Evolutionary conservation across 1,140 invertebrate genomes (phyloP).

Genomic region (Bombus pascuorum): DNA sequence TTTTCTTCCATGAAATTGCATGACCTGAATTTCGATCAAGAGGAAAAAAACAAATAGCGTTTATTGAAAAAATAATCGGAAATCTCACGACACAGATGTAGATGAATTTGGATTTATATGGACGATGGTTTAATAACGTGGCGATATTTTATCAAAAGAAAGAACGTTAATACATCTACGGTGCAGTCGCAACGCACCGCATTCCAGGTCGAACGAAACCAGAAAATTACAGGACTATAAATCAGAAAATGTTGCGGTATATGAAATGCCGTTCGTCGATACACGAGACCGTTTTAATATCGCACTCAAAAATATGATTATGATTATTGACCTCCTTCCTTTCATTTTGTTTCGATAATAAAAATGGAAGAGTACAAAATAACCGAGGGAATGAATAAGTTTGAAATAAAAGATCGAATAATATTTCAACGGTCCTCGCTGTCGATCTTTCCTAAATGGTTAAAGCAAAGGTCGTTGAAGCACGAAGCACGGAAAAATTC

Average conservation of each 20-base stretch:
- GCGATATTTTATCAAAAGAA: conserved; percentile 1
- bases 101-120: background rate
- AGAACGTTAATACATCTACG: conserved; percentile 1
- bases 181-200: background rate
- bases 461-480: background rate
- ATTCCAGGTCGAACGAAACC: background rate
- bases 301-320: background rate
- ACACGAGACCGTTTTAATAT: conserved; percentile 22
- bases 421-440: background rate
- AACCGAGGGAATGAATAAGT: no score
- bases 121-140: background rate
- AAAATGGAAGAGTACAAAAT: background rate
- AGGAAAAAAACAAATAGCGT: background rate
- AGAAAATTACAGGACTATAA: conserved; percentile 30
- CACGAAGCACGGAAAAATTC: background rate
- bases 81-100: no score
- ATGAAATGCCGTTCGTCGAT: conserved; percentile 24
- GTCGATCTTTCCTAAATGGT: background rate
- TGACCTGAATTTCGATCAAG: background rate
- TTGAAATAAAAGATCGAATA: background rate
- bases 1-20: background rate
- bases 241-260: conserved; percentile 9
- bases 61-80: conserved; percentile 8
- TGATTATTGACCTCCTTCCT: background rate
- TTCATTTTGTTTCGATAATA: background rate